phyloP scores from a whole-genome alignment of 37 sponge, comb jelly and placozoan species.

The Geodia barretti region DNA sequence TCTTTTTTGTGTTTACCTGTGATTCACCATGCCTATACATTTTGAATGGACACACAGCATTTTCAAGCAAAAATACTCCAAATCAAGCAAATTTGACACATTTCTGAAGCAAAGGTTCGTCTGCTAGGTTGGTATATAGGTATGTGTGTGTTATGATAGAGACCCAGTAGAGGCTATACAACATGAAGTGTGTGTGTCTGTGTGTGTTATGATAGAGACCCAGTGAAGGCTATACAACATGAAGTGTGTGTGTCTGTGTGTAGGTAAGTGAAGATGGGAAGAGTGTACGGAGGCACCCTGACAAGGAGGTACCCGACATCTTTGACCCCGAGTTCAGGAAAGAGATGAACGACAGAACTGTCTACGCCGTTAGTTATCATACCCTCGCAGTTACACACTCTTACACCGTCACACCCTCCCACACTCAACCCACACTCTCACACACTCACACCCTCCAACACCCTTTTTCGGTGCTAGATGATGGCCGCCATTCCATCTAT shows the following conservation, averaged over 20 bases:
- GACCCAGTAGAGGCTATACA: too few species aligned
- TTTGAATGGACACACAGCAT: too few species aligned
- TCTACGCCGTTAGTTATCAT: slow-evolving; percentile 67
- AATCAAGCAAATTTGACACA: too few species aligned
- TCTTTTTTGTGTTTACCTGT: too few species aligned
- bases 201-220: too few species aligned
- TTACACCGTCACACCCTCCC: not conserved
- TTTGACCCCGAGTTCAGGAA: slow-evolving; percentile 34
- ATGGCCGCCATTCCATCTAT: not conserved
- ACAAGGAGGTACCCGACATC: slow-evolving; percentile 28
- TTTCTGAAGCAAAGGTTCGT: too few species aligned
- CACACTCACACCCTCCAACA: not conserved
- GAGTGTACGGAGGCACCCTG: slow-evolving; percentile 41
- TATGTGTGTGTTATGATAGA: too few species aligned
- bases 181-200: not conserved
- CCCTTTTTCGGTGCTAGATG: not conserved
- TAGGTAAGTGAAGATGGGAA: slow-evolving; percentile 59
- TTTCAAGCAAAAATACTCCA: too few species aligned
- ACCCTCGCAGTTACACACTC: not conserved
- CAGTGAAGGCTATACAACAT: too few species aligned
- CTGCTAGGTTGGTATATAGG: too few species aligned
- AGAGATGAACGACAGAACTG: slow-evolving; percentile 55
- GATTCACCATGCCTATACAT: too few species aligned
- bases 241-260: not conserved
- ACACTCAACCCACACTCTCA: not conserved